Base-by-base conservation (phyloP, 2,888 invertebrate species). In the Cordilura impudica region DNA sequence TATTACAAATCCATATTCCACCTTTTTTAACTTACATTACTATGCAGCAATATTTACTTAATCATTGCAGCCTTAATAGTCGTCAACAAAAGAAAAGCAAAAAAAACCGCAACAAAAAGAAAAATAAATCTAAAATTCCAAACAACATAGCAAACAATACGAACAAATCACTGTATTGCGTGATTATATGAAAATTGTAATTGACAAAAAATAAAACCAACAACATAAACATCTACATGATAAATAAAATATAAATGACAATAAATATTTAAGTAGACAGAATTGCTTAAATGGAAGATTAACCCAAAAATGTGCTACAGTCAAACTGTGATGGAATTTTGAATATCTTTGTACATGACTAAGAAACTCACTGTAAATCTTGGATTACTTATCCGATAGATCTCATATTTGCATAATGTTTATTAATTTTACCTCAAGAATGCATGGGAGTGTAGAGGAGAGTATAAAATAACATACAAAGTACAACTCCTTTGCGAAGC, bases 91-190 rank as follows among this genome's bases (percentile, higher is more conserved):
- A 16, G 1, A 29, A 29, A 18, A 19, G 10, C 18, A 43, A 47
- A 72, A 45, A 2, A 14, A 21, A 35, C 14, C 14, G 1, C 53
- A 54, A 53, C 8, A 12, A 45, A 31, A 26, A 21, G 23, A 26
- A 61, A 47, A 47, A 47, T 6, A 45, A n/a, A 7, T 6, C 2
- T 19, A 54, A 51, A 7, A 31, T 12, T 26, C 6, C 23, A 26
- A 23, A 54, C 4, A 14, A 21, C 23, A 49, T 58, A 23, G 18
- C 14, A 39, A 43, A 58, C 47, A 65, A 26, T 39, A 14, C 4
- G 43, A 76, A 71, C 31, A 71, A 77, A 77, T 66, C 47, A 77
- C 70, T 45, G 53, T 71, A 47, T 77, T 19, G 71, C 71, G 71
- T 77, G 76, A 54, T 77, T 35, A 39, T 51, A 73, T 21, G 26